Conservation (phyloP, 2,797 vertebrate species). For the Coregonus ussuriensis region DNA sequence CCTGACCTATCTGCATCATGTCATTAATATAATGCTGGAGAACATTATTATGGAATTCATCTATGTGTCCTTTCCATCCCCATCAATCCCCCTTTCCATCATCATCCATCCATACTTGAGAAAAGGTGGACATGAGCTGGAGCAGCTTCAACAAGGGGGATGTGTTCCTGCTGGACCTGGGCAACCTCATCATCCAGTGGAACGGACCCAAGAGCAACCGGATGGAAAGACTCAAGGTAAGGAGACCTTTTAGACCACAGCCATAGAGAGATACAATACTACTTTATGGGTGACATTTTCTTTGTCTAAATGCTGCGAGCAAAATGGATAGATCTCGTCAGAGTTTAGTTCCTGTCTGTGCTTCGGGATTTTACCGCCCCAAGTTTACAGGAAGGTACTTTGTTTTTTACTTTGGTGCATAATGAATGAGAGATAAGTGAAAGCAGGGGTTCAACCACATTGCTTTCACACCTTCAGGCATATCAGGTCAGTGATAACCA, state of each 20-base stretch:
- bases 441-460: neutral
- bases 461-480: neutral
- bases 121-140: conserved; percentile 86
- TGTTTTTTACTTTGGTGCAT: too few relatives aligned
- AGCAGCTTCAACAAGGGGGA: conserved; percentile 86
- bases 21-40: too few relatives aligned
- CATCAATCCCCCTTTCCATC: neutral
- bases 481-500: neutral
- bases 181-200: conserved; percentile 87
- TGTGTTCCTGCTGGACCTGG: conserved; percentile 85
- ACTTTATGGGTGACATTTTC: neutral
- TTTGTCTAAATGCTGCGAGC: too few relatives aligned
- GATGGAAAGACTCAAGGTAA: conserved; percentile 63
- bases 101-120: neutral
- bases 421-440: neutral
- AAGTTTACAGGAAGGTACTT: too few relatives aligned
- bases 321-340: too few relatives aligned
- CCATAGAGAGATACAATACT: neutral
- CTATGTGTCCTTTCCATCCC: neutral
- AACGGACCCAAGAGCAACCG: conserved; percentile 84
- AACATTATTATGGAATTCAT: neutral
- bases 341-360: too few relatives aligned
- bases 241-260: neutral
- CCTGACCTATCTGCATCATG: neutral
- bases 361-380: too few relatives aligned